Evolutionary conservation across 2,797 vertebrate genomes (phyloP).

Genomic region (Oceanodroma leucorhoa): DNA sequence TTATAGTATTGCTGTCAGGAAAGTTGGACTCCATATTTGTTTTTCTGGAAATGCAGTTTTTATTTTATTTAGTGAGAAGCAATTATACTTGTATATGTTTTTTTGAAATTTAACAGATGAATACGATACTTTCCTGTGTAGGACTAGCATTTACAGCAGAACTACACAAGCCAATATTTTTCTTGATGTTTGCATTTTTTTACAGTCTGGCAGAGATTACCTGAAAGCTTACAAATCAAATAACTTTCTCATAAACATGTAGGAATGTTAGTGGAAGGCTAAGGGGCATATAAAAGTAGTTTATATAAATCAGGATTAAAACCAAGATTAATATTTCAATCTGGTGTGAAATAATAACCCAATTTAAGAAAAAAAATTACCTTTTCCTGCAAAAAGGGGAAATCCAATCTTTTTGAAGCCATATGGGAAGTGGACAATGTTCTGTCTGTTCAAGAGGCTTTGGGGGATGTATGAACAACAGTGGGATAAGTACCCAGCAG

Average conservation of each 20-base stretch:
- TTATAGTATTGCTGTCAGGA: not conserved
- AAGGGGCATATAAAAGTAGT: not conserved
- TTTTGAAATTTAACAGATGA: not conserved
- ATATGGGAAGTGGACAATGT: rapidly evolving
- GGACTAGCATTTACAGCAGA: not conserved
- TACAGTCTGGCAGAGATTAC: not conserved
- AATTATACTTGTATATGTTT: not conserved
- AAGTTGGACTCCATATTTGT: not conserved
- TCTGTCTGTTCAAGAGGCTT: not conserved
- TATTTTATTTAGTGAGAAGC: not conserved
- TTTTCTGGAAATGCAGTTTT: not conserved
- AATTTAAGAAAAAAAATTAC: not conserved
- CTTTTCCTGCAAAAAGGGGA: not conserved
- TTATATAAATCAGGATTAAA: not conserved
- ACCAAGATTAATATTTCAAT: not conserved
- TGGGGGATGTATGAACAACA: not conserved
- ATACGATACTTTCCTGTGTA: not conserved
- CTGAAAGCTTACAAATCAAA: not conserved
- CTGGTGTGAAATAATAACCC: not conserved
- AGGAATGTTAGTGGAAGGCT: not conserved
- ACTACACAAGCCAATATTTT: not conserved
- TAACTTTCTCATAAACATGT: not conserved
- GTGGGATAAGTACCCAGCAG: not conserved
- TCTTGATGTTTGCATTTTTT: not conserved
- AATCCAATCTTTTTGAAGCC: not conserved